Evolutionary conservation across 2,797 vertebrate species (phyloP).

Genomic region (Sebastes goodei): DNA sequence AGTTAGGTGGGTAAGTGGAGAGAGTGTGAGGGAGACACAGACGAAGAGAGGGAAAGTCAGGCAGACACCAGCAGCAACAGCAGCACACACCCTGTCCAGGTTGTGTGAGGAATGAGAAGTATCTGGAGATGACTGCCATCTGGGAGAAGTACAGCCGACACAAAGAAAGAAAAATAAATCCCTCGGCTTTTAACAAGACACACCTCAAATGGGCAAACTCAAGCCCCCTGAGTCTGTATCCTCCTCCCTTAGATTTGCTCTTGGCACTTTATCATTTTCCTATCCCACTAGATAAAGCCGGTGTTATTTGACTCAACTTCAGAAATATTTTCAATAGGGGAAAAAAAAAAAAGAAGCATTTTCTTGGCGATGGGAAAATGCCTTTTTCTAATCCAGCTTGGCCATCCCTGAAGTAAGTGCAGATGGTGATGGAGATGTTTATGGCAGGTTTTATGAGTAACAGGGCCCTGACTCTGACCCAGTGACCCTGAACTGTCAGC

Average conservation of each 20-base stretch:
- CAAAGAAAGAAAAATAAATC: constrained; percentile 80
- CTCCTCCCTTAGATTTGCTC: constrained; percentile 68
- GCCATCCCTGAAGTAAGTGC: constrained; percentile 66
- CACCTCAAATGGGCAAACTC: constrained; percentile 75
- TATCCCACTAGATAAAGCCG: constrained; percentile 72
- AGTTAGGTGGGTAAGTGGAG: constrained; percentile 65
- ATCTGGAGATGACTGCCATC: constrained; percentile 84
- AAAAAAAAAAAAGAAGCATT: constrained; percentile 24
- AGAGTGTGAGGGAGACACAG: constrained; percentile 51
- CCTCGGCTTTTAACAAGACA: constrained; percentile 74
- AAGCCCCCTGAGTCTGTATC: constrained; percentile 64
- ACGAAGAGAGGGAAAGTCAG: constrained; percentile 54
- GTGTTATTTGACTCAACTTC: constrained; percentile 71
- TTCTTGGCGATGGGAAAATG: constrained; percentile 57
- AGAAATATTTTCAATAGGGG: constrained; percentile 65
- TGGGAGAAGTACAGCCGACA: constrained; percentile 76
- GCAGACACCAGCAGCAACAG: constrained; percentile 59
- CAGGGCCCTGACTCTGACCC: constrained; percentile 73
- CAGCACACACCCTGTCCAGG: constrained; percentile 80
- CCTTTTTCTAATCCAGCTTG: constrained; percentile 45
- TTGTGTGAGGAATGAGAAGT: constrained; percentile 82
- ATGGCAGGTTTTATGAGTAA: constrained; percentile 78
- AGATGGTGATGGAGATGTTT: constrained; percentile 78
- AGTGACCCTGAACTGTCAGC: constrained; percentile 80
- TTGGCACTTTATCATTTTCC: constrained; percentile 74